Base-by-base conservation (phyloP, 2,113 vertebrate genomes). In the Rhinolophus sinicus region DNA sequence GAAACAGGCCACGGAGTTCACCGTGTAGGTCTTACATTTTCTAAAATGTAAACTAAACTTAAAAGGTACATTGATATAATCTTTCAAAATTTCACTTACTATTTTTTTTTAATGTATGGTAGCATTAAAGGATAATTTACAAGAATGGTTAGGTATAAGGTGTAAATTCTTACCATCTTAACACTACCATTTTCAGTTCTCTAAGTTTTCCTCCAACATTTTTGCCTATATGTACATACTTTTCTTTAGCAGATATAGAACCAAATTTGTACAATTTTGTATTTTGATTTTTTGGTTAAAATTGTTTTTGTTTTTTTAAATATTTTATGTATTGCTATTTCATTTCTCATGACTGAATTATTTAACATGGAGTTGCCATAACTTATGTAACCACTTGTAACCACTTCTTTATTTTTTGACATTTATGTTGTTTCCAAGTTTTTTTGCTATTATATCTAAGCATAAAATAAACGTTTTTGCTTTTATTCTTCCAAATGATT, bases 391-490 rank as follows among this genome's bases (percentile, higher is more conserved):
- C 11, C 47, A 40, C 35, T 89, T 3, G 1, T 75, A 87, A 84
- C 11, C 47, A 40, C 35, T 89, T 89, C 44, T 3, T 1, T 64
- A 30, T n/a, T 84, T 84, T 44, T 62, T 62, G 58, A 77, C n/a
- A 33, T 22, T 60, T 35, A 56, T 21, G 22, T 56, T 60, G 15
- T 73, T 78, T 62, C 80, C 60, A 73, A 40, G 14, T 19, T 58
- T 94, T 88, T 97, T 76, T 88, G 65, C 35, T 91, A 33, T 70
- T 84, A 52, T 14, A 62, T 70, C 22, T 40, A 88, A 70, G 47
- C 47, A 80, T 47, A 76, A 97, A 76, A 70, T 35, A 84, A 95
- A 65, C 16, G 33, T 52, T 65, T 94, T 35, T 65, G 26, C 15
- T 80, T 86, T 75, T 69, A 44, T 21, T 73, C 44, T 73, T 85